A percentile compares a stretch with the other conserved stretches of the same genome.
Evolutionary conservation across 2,797 vertebrate genomes (phyloP).

Genomic region (Phoebastria nigripes): DNA sequence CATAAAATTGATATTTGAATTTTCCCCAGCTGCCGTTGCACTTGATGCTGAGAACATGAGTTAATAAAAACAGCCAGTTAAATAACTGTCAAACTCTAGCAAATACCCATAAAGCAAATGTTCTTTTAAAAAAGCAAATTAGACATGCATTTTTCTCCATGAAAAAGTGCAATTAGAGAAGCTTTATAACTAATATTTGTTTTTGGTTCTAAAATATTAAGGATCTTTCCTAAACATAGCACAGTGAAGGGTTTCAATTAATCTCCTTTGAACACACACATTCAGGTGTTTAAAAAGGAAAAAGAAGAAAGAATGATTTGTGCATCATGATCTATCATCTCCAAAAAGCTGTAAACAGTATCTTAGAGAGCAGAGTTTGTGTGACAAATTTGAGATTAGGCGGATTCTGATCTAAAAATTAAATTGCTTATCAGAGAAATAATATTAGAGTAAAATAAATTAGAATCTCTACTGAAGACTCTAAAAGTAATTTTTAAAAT

Average conservation of each 20-base stretch:
- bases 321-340: conserved; percentile 21
- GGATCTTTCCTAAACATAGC: neutral
- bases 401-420: conserved; percentile 37
- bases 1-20: conserved; percentile 60
- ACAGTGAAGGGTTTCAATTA: conserved; percentile 32
- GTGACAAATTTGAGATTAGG: conserved; percentile 62
- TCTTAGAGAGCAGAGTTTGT: conserved; percentile 4
- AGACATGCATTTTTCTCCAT: conserved; percentile 61
- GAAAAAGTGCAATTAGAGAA: conserved; percentile 67
- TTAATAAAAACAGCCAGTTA: conserved; percentile 75
- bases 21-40: conserved; percentile 64
- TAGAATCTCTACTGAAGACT: conserved; percentile 58
- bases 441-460: conserved; percentile 73
- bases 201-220: conserved; percentile 45
- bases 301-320: conserved; percentile 22
- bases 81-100: conserved; percentile 69
- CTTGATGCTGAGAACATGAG: conserved; percentile 51
- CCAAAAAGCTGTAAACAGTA: conserved; percentile 54
- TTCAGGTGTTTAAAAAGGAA: conserved; percentile 48
- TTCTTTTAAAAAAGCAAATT: conserved; percentile 62
- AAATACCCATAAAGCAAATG: conserved; percentile 63
- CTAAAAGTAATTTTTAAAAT: conserved; percentile 75
- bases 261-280: conserved; percentile 42
- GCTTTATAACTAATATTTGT: conserved; percentile 69
- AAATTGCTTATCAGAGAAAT: conserved; percentile 74